Conservation (phyloP, 2,113 vertebrate genomes). For the Microtus oregoni region DNA sequence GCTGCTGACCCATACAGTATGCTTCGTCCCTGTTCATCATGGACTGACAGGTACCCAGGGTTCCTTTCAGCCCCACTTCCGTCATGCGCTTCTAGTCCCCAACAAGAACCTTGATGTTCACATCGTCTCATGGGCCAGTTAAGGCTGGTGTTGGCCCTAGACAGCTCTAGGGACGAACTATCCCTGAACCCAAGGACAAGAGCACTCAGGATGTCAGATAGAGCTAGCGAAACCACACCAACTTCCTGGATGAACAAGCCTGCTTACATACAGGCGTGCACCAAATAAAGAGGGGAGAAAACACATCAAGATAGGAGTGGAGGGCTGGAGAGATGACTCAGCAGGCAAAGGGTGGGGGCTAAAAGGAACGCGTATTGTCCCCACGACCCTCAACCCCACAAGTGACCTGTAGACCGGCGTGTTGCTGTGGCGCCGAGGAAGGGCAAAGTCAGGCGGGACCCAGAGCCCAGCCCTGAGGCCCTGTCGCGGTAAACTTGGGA, state of each 20-base stretch:
- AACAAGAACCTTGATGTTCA: not conserved
- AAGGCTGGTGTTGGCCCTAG: conserved; percentile 47
- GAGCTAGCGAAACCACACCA: not conserved
- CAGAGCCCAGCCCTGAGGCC: not conserved
- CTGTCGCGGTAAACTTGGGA: not conserved
- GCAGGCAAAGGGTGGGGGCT: not conserved
- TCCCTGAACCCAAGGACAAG: not conserved
- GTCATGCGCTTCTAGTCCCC: not conserved
- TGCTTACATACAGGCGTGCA: not conserved
- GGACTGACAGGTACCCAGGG: not conserved
- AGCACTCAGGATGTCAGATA: conserved; percentile 19
- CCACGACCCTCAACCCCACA: not conserved
- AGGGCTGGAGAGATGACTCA: not conserved
- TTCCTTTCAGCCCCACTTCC: not conserved
- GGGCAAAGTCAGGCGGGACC: not conserved
- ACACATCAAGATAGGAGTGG: not conserved
- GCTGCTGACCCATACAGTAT: no score
- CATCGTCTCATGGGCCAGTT: conserved; percentile 45
- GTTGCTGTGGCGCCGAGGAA: not conserved
- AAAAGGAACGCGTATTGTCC: conserved; percentile 16
- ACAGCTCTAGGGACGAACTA: conserved; percentile 61
- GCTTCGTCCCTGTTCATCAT: not conserved
- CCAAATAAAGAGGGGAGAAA: not conserved
- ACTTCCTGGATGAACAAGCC: not conserved
- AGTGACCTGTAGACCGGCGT: conserved; percentile 32